Base-by-base conservation (phyloP, 2,113 vertebrate species). In the Thamnophis sirtalis region DNA sequence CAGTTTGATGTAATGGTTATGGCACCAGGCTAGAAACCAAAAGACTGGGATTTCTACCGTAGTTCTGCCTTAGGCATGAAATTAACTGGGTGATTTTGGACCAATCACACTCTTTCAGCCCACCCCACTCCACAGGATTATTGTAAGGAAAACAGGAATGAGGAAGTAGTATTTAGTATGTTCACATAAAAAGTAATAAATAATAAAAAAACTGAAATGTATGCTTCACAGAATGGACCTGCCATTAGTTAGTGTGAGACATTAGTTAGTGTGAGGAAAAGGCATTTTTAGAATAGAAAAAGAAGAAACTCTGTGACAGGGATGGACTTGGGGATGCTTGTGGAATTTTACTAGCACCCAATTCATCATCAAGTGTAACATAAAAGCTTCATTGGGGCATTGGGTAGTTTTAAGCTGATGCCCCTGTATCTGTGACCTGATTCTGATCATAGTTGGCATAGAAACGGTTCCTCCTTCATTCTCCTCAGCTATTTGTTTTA, bases 291-390 rank as follows among this genome's bases (percentile, higher is more conserved):
- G 60, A 63, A 63, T 28, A 63, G 26, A 28, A n/a, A 63, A 96
- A 95, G 94, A 93, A 85, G 92, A 91, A 87, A 89, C 95, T 91
- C 93, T 55, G 55, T 90, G 80, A 21, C 73, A 84, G 38, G 19
- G 80, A 21, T 48, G 19, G 80, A 17, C 38, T 84, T 38, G 8
- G 19, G 43, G 43, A 43, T 43, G 38, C 19, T 84, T 84, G 38
- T 84, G 80, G 21, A 48, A 84, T 84, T 21, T 22, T 22, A 9
- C 43, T 84, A 48, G 58, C 58, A 26, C 58, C 58, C 24, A 60
- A 28, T 60, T 60, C 9, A 4, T 38, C 33, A 48, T 17, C 38
- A 84, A 84, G 7, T 38, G 17, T 33, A 48, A 21, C 3, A 9
- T 84, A 84, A 38, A 2, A 84, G 73, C 2, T 33, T 38, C 33